These are phyloP conservation scores for Maniola jurtina DNA, from an alignment of 1,140 invertebrate genomes.

Conservation along the genomic window DNA sequence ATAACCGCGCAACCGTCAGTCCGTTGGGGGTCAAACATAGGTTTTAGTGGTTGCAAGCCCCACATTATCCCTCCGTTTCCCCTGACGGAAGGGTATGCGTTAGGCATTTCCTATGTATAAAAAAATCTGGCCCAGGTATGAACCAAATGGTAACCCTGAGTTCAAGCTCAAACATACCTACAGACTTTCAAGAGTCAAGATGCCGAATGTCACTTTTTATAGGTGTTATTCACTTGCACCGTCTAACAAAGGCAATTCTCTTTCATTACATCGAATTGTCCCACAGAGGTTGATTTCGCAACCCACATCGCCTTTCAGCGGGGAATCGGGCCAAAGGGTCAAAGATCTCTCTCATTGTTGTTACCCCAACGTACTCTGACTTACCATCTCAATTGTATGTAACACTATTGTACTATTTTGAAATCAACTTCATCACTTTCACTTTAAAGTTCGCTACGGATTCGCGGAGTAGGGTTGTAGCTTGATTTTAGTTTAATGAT, in stretches of 20 bases:
- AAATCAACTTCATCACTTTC: slow-evolving; percentile 6
- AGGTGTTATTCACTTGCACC: background rate
- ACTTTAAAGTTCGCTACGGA: background rate
- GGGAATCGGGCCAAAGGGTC: slow-evolving; percentile 48
- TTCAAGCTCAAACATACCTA: too few relatives aligned
- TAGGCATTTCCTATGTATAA: too few relatives aligned
- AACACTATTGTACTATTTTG: slow-evolving; percentile 4
- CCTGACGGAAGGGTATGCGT: too few relatives aligned
- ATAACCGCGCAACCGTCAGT: too few relatives aligned
- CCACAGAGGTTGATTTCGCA: slow-evolving; percentile 25
- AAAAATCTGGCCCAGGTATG: too few relatives aligned
- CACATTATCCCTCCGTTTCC: too few relatives aligned
- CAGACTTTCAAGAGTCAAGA: background rate
- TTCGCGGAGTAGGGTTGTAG: background rate
- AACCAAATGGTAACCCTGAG: too few relatives aligned
- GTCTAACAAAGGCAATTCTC: slow-evolving; percentile 28
- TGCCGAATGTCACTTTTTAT: background rate
- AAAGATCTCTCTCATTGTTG: slow-evolving; percentile 50
- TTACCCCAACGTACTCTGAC: slow-evolving; percentile 25
- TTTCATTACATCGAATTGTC: slow-evolving; percentile 25
- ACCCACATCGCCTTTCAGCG: slow-evolving; percentile 31
- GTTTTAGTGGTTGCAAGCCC: too few relatives aligned
- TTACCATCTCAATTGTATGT: slow-evolving; percentile 16
- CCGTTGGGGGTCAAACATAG: too few relatives aligned
- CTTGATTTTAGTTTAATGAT: too few relatives aligned